Conservation (phyloP, 1,140 invertebrate genomes). For the Wasmannia auropunctata region DNA sequence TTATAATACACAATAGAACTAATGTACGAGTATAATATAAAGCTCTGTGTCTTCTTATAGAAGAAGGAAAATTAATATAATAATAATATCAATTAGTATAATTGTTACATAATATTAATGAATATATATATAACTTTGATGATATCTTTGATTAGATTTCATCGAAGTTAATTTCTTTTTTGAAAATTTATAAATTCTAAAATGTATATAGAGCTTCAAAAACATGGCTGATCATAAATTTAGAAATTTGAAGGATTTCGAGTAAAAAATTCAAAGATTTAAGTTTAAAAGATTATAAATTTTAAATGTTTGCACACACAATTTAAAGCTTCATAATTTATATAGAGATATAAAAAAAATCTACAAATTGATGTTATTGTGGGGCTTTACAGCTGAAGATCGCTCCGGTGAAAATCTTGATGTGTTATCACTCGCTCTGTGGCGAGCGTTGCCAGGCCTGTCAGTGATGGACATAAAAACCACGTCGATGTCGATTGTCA, state of each 20-base stretch:
- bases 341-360: background rate
- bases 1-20: background rate
- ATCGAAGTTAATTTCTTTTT: background rate
- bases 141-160: background rate
- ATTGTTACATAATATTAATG: background rate
- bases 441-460: constrained; percentile 55
- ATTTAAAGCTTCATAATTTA: background rate
- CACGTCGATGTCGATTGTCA: constrained; percentile 64
- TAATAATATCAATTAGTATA: too few relatives aligned
- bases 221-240: background rate
- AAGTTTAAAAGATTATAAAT: background rate
- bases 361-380: background rate
- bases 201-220: background rate
- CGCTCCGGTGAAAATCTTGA: background rate
- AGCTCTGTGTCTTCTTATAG: background rate
- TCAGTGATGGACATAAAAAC: constrained; percentile 62
- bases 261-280: background rate
- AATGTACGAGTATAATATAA: background rate
- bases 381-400: background rate
- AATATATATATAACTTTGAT: background rate
- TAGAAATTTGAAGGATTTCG: background rate
- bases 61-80: background rate
- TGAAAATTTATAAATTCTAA: background rate
- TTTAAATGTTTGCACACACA: background rate
- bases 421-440: constrained; percentile 3